These are phyloP conservation scores for Limnephilus auricula DNA, from an alignment of 2,888 invertebrate genomes.

Conservation along the genomic window DNA sequence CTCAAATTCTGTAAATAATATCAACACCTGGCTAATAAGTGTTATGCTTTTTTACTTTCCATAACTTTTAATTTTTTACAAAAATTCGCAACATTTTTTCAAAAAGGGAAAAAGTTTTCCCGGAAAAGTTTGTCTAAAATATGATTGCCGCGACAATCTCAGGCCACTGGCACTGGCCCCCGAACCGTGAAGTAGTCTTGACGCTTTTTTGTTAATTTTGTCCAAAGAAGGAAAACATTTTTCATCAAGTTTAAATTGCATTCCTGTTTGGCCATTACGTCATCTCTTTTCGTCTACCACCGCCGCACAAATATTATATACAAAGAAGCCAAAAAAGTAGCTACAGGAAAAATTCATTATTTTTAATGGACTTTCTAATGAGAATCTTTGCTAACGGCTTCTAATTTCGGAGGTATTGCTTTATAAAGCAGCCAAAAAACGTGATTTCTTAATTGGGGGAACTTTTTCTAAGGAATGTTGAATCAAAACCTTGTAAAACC, in stretches of 20 bases:
- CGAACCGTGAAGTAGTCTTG: constrained; percentile 57
- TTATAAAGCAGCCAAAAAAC: not conserved
- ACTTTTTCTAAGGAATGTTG: not conserved
- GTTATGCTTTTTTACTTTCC: not conserved
- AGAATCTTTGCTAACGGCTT: not conserved
- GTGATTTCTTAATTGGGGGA: not conserved
- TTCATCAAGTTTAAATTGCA: constrained; percentile 67
- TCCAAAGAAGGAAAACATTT: constrained; percentile 64
- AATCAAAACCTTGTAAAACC: not conserved
- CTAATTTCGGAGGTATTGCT: not conserved
- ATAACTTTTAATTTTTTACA: not conserved
- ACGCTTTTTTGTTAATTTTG: constrained; percentile 60
- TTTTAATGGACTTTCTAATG: not conserved
- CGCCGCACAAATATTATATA: not conserved
- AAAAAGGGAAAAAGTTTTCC: constrained; percentile 59
- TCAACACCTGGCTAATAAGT: not conserved
- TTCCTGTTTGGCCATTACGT: constrained; percentile 64
- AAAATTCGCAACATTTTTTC: not conserved
- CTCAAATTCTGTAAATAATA: not conserved
- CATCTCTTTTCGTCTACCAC: constrained; percentile 58
- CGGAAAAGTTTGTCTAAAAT: constrained; percentile 59
- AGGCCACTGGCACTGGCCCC: constrained; percentile 55
- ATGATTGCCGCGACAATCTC: constrained; percentile 59
- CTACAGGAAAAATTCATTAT: constrained; percentile 20
- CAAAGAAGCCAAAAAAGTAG: not conserved